Percentiles rank a stretch among this genome's conserved stretches.
Evolutionary conservation across 2,888 invertebrate species (phyloP).

Genomic region (Poecilobothrus nobilitatus): DNA sequence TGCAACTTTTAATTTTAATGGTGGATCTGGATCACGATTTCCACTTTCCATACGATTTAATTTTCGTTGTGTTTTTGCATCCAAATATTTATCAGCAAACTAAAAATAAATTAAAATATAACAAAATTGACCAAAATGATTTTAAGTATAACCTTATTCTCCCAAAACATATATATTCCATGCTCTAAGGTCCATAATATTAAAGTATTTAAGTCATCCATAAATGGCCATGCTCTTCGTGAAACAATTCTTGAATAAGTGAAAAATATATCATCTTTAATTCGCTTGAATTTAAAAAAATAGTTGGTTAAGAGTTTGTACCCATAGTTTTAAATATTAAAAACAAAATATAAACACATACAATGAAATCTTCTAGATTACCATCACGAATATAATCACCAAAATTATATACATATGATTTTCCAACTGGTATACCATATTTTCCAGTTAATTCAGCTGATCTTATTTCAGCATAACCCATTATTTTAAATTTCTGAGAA

Average conservation of each 20-base stretch:
- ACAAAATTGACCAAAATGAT: neutral
- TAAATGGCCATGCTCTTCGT: neutral
- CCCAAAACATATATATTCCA: slow-evolving; percentile 2
- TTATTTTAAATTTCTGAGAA: slow-evolving; percentile 31
- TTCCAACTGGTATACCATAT: slow-evolving; percentile 37
- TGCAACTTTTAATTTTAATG: neutral
- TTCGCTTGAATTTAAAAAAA: neutral
- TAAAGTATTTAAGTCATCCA: neutral
- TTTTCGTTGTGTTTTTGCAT: neutral
- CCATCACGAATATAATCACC: slow-evolving; percentile 34
- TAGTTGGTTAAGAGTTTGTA: too few relatives aligned
- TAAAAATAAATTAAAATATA: neutral
- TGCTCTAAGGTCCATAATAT: slow-evolving; percentile 7
- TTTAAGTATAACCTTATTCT: neutral
- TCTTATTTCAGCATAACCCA: slow-evolving; percentile 30
- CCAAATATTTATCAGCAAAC: neutral
- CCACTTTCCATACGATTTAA: neutral
- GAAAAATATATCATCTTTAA: neutral
- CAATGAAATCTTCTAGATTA: slow-evolving; percentile 34
- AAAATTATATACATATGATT: slow-evolving; percentile 31
- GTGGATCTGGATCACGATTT: neutral
- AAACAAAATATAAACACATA: too few relatives aligned
- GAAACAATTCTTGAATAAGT: neutral
- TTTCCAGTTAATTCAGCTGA: slow-evolving; percentile 32
- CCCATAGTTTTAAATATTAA: too few relatives aligned